A percentile compares a stretch with the other conserved stretches of the same genome.
These are phyloP conservation scores for Oscheius myriophilus DNA, from an alignment of 2,888 invertebrate genomes.

Conservation along the genomic window DNA sequence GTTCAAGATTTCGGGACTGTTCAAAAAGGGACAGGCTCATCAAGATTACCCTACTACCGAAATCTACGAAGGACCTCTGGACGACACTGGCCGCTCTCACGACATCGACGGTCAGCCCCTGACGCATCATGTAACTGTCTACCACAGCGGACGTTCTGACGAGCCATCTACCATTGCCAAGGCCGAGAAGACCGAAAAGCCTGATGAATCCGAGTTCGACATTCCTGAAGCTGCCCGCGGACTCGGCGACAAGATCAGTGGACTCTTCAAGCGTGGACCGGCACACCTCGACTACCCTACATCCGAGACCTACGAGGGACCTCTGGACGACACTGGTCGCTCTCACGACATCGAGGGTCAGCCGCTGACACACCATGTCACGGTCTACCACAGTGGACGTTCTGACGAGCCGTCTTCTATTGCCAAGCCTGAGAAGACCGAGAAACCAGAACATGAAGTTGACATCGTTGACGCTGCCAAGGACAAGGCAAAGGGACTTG, in stretches of 20 bases:
- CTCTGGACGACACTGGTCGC: conserved; percentile 35
- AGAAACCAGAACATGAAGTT: background rate
- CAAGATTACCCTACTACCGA: conserved; percentile 36
- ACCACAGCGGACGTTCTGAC: conserved; percentile 33
- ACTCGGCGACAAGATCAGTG: conserved; percentile 33
- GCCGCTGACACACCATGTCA: conserved; percentile 40
- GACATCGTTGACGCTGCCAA: too few species aligned
- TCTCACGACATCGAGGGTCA: conserved; percentile 34
- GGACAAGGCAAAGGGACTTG: background rate
- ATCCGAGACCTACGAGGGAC: conserved; percentile 39
- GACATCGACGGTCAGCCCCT: too few species aligned
- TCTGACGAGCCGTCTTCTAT: conserved; percentile 16
- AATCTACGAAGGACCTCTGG: too few species aligned
- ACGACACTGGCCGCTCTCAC: too few species aligned
- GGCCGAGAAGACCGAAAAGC: too few species aligned
- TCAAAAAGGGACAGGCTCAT: conserved; percentile 43
- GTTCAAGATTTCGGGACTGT: conserved; percentile 31
- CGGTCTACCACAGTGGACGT: conserved; percentile 34
- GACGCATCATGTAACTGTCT: conserved; percentile 11
- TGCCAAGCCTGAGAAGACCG: conserved; percentile 15
- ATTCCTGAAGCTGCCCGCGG: conserved; percentile 11
- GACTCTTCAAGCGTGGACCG: conserved; percentile 43
- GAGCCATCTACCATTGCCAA: background rate
- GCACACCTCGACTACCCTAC: conserved; percentile 42
- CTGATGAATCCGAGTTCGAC: background rate